Evolutionary conservation across 2,797 vertebrate genomes (phyloP).

Genomic region (Fundulus diaphanus): DNA sequence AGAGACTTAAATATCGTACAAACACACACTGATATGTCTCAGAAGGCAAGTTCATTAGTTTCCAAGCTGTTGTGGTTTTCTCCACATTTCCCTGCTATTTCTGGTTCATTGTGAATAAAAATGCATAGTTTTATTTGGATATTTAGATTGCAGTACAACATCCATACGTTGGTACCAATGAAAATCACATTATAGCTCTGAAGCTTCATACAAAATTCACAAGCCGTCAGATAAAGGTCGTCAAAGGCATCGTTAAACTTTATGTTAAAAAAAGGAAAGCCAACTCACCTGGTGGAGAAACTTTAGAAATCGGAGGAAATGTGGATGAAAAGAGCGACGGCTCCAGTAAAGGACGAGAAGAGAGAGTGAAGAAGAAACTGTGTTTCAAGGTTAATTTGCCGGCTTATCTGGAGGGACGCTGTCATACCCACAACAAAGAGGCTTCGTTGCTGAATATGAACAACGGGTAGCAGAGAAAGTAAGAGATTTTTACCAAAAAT

Average conservation of each 20-base stretch:
- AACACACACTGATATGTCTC: neutral
- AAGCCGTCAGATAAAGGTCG: neutral
- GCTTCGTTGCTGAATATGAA: neutral
- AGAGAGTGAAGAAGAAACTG: slow-evolving; percentile 19
- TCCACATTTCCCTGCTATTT: neutral
- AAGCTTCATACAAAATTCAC: neutral
- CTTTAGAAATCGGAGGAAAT: slow-evolving; percentile 9
- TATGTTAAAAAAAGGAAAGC: neutral
- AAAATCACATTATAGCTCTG: neutral
- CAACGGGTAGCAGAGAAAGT: neutral
- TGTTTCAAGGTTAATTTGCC: slow-evolving; percentile 23
- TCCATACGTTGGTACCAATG: neutral
- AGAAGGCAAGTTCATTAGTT: no score
- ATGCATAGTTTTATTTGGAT: neutral
- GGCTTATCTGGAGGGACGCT: slow-evolving; percentile 65
- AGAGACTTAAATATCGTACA: slow-evolving; percentile 1
- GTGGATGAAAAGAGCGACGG: slow-evolving; percentile 6
- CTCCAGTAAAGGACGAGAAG: slow-evolving; percentile 1
- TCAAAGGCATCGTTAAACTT: neutral
- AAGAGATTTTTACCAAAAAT: neutral
- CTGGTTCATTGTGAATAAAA: neutral
- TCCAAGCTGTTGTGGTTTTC: neutral
- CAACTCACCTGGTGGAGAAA: slow-evolving; percentile 57
- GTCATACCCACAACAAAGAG: slow-evolving; percentile 56
- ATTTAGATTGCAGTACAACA: no score